Evolutionary conservation across 2,888 invertebrate species (phyloP).

Genomic region (Tachystola acroxantha): DNA sequence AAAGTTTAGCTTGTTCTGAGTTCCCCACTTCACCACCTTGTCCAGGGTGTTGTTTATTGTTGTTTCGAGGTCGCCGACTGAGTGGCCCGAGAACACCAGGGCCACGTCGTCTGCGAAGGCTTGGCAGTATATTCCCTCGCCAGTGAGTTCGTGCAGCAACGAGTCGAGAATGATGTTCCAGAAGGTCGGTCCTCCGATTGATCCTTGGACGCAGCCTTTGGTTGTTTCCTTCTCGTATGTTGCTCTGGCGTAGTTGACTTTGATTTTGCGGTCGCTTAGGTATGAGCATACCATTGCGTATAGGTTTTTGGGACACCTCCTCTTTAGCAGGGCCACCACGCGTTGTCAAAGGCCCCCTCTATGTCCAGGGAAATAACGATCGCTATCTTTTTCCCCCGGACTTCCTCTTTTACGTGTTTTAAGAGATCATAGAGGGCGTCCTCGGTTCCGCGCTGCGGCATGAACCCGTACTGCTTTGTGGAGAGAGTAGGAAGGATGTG

Average conservation of each 20-base stretch:
- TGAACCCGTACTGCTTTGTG: constrained; percentile 13
- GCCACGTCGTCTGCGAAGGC: constrained; percentile 14
- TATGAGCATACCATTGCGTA: constrained; percentile 12
- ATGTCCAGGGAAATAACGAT: constrained; percentile 8
- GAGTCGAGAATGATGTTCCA: constrained; percentile 15
- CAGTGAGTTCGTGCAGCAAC: constrained; percentile 2
- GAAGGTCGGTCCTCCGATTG: constrained; percentile 13
- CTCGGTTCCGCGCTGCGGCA: constrained; percentile 10
- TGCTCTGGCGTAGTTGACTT: not conserved
- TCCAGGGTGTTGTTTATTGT: constrained; percentile 8
- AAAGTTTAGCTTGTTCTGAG: constrained; percentile 11
- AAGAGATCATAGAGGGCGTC: constrained; percentile 6
- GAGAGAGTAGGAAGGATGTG: constrained; percentile 6
- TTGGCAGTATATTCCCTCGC: constrained; percentile 7
- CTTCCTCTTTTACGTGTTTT: not conserved
- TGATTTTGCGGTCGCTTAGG: not conserved
- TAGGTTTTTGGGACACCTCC: constrained; percentile 8
- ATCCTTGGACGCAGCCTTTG: constrained; percentile 15
- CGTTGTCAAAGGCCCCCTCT: constrained; percentile 12
- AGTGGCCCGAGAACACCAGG: constrained; percentile 7
- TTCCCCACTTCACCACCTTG: constrained; percentile 13
- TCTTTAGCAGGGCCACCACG: constrained; percentile 13
- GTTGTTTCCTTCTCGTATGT: not conserved
- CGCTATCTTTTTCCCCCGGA: constrained; percentile 2
- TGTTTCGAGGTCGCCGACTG: constrained; percentile 7